Conservation (phyloP, 2,113 vertebrate species). For the Lophochroa leadbeateri region DNA sequence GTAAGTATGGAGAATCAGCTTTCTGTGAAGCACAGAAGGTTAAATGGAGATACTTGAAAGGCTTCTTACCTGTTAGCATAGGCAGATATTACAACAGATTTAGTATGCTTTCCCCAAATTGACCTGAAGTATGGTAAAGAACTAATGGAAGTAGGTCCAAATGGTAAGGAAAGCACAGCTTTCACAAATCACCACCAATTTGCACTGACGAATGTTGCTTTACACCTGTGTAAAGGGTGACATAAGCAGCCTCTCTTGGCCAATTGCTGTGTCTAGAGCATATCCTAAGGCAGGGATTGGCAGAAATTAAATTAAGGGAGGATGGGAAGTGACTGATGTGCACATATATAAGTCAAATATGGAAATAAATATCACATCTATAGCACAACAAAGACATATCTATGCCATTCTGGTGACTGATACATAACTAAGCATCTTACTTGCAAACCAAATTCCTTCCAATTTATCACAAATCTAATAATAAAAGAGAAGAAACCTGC, state of each 20-base stretch:
- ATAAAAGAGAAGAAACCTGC: not conserved
- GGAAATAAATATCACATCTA: not conserved
- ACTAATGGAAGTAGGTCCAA: not conserved
- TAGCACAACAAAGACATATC: not conserved
- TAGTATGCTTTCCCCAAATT: accelerated
- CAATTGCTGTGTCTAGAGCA: not conserved
- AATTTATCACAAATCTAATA: not conserved
- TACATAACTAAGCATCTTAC: not conserved
- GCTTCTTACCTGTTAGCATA: not conserved
- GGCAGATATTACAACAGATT: not conserved
- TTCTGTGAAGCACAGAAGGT: not conserved
- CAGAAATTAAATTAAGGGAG: not conserved
- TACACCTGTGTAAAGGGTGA: not conserved
- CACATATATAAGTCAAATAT: not conserved
- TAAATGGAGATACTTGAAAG: not conserved
- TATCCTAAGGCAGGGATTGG: not conserved
- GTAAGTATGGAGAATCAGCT: not conserved
- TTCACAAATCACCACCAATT: not conserved
- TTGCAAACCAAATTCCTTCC: not conserved
- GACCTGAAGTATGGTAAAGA: not conserved
- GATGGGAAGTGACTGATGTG: not conserved
- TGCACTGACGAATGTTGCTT: not conserved
- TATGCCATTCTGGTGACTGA: not conserved
- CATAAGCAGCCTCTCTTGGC: not conserved
- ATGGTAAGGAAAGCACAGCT: not conserved